phyloP scores from a whole-genome alignment of 2,888 invertebrate genomes.

The Mythimna loreyi region DNA sequence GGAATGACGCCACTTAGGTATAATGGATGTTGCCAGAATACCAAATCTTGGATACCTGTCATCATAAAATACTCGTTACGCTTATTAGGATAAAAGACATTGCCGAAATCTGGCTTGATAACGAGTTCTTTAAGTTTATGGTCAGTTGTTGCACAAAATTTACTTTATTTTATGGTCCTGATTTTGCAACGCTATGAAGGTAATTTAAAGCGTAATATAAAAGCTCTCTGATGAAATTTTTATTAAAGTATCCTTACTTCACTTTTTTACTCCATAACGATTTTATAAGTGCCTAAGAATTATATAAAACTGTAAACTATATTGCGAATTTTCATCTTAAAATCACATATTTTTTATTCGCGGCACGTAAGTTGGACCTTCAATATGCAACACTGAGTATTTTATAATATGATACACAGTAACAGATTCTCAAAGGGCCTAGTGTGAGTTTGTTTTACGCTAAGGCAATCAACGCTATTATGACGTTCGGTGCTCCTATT shows the following conservation, averaged over 20 bases:
- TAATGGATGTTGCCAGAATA: slow-evolving; percentile 31
- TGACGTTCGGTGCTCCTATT: no score
- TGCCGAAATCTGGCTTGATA: slow-evolving; percentile 24
- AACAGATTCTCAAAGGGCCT: no score
- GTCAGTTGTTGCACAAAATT: slow-evolving; percentile 2
- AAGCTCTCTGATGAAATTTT: slow-evolving; percentile 4
- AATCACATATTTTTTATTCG: no score
- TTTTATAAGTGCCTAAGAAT: background rate
- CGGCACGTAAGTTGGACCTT: no score
- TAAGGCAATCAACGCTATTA: no score
- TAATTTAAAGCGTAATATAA: background rate
- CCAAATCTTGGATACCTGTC: slow-evolving; percentile 34
- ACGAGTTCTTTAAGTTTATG: slow-evolving; percentile 15
- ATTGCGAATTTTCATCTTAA: background rate
- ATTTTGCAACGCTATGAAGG: background rate
- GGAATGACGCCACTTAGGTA: slow-evolving; percentile 39
- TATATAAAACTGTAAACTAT: background rate
- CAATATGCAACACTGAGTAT: no score
- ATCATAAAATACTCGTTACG: slow-evolving; percentile 27
- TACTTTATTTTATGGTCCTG: slow-evolving; percentile 6
- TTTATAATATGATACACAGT: no score
- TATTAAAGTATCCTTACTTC: background rate
- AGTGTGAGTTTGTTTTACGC: no score
- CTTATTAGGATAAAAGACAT: slow-evolving; percentile 17
- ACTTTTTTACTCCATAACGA: background rate